Evolutionary conservation across 2,113 vertebrate genomes (phyloP), one percentile per base, ranked within the genome.

Genomic region (Erinaceus europaeus): DNA sequence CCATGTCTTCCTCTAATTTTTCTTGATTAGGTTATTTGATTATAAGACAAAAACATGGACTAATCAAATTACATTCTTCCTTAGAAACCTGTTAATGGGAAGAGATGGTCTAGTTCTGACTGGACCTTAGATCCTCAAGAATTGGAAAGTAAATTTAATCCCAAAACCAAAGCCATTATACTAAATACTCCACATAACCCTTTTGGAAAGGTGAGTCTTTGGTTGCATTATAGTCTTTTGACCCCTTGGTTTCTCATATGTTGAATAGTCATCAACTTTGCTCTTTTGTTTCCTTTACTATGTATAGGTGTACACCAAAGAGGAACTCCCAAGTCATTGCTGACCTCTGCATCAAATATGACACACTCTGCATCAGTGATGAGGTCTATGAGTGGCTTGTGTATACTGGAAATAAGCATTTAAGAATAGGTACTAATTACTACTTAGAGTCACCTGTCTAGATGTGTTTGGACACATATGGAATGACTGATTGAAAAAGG

Each of bases 381-480:
- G 99, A 99, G 88, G 99, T 99, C 27, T 99, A 99, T 61, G 99
- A 99, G 94, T 99, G 99, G 99, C 96, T 99, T 76, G 85, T 98
- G 57, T 99, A 99, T 94, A 97, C 90, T 85, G 98, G 98, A 91
- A 97, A 98, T 50, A 97, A 98, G 23, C 99, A 99, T 81, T 84
- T 98, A 53, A 99, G 98, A 97, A 99, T 99, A 95, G 98, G 99
- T 99, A 97, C 79, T 88, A 53, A 76, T 93, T 90, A 93, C 53
- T 86, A 76, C 36, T 6, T 90, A 36, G 44, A 92, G 42, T 91
- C 81, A 84, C 29, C 90, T 55, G 74, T 82, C 48, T 91, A 48
- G 82, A 44, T 84, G 64, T 90, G 57, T 67, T 32, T 83, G 67
- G 79, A 8, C 73, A 38, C 1, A 29, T 91, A 25, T 79, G 50